These are phyloP conservation scores for Agrochola circellaris DNA, from an alignment of 2,888 invertebrate genomes.

Conservation along the genomic window DNA sequence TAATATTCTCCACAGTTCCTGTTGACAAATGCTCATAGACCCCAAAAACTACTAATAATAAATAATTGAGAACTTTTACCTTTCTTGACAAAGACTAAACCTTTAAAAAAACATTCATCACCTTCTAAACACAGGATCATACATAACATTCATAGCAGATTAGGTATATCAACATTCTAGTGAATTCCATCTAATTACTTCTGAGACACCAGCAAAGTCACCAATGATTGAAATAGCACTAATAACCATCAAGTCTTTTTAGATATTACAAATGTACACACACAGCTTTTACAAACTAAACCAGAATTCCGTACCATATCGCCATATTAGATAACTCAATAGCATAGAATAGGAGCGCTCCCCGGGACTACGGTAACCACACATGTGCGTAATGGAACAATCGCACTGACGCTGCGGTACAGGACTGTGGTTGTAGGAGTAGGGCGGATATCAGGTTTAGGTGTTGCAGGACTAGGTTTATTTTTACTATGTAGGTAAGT, in stretches of 20 bases:
- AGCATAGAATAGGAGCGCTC: slow-evolving; percentile 40
- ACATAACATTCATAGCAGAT: not conserved
- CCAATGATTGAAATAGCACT: not conserved
- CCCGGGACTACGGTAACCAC: slow-evolving; percentile 47
- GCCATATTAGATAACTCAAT: slow-evolving; percentile 63
- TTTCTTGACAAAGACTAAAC: not conserved
- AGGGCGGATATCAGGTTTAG: slow-evolving; percentile 2
- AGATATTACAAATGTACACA: not conserved
- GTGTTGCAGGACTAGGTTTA: not conserved
- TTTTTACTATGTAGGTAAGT: not conserved
- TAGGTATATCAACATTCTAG: not conserved
- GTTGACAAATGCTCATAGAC: not conserved
- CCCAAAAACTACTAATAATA: not conserved
- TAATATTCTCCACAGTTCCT: not conserved
- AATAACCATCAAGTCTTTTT: not conserved
- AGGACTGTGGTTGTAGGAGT: slow-evolving; percentile 33
- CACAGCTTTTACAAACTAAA: slow-evolving; percentile 10
- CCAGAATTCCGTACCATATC: slow-evolving; percentile 11
- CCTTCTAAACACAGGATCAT: not conserved
- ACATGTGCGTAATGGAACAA: slow-evolving; percentile 71
- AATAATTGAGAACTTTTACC: not conserved
- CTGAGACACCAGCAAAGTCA: not conserved
- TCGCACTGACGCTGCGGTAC: slow-evolving; percentile 59
- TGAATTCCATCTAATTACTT: not conserved
- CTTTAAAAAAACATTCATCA: not conserved